Conservation (phyloP, 2,797 vertebrate genomes). For the Megaceryle alcyon region DNA sequence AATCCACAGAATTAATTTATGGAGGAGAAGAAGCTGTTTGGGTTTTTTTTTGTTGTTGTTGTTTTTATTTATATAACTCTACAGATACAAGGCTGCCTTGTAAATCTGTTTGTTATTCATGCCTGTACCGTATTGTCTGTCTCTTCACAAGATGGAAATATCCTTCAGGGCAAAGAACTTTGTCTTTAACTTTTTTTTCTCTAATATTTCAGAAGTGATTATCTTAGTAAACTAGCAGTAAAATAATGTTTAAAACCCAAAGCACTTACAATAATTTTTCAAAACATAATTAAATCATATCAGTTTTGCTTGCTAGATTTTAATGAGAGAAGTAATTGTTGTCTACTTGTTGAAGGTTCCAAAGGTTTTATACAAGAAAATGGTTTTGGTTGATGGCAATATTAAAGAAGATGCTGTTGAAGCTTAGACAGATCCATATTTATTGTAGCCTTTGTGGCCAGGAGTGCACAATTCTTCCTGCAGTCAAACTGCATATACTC, state of each 20-base stretch:
- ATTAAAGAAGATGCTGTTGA: not conserved
- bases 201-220: not conserved
- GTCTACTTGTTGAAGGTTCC: not conserved
- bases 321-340: not conserved
- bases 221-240: not conserved
- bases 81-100: not conserved
- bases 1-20: slow-evolving; percentile 37
- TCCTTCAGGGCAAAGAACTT: slow-evolving; percentile 26
- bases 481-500: not conserved
- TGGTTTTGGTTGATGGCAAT: not conserved
- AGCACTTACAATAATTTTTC: not conserved
- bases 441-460: not conserved
- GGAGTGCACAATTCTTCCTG: not conserved
- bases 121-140: not conserved
- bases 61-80: not conserved
- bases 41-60: not conserved
- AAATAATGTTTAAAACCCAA: not conserved
- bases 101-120: slow-evolving; percentile 13
- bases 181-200: not conserved
- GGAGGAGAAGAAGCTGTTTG: not conserved
- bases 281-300: not conserved
- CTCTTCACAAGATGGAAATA: not conserved
- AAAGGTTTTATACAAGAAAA: not conserved
- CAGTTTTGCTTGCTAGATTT: not conserved
- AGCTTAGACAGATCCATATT: not conserved